Evolutionary conservation across 2,113 vertebrate genomes (phyloP).

Genomic region (Phyllostomus discolor): DNA sequence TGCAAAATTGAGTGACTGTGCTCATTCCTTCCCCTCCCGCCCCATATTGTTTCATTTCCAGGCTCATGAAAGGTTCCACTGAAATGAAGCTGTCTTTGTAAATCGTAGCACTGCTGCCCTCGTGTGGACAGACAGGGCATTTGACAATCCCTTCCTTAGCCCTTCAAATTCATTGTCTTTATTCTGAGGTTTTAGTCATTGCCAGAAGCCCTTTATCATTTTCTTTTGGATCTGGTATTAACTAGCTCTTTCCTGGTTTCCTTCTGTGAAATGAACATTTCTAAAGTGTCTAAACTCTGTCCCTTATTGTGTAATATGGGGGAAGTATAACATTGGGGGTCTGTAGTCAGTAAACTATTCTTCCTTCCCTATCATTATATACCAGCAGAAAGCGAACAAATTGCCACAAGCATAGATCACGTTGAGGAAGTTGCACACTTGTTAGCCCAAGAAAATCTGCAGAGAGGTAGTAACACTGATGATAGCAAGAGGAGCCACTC

Average conservation of each 20-base stretch:
- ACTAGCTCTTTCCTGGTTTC: not conserved
- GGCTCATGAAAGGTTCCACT: not conserved
- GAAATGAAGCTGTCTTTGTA: no score
- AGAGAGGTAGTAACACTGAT: not conserved
- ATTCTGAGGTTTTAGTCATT: not conserved
- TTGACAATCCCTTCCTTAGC: not conserved
- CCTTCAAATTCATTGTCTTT: not conserved
- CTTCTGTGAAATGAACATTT: not conserved
- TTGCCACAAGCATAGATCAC: not conserved
- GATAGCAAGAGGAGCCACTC: not conserved
- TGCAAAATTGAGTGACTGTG: not conserved
- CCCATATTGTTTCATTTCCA: not conserved
- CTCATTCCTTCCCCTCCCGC: accelerated
- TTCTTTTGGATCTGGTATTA: not conserved
- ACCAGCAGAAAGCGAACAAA: not conserved
- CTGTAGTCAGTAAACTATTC: not conserved
- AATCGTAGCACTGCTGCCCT: not conserved
- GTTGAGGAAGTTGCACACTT: not conserved
- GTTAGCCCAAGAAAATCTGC: not conserved
- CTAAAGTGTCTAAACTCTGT: not conserved
- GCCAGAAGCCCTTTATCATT: not conserved
- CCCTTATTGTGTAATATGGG: not conserved
- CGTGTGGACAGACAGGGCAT: not conserved
- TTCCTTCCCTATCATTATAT: not conserved
- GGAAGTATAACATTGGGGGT: not conserved